Evolutionary conservation across 2,888 invertebrate genomes (phyloP).

Genomic region (Euplagia quadripunctaria): DNA sequence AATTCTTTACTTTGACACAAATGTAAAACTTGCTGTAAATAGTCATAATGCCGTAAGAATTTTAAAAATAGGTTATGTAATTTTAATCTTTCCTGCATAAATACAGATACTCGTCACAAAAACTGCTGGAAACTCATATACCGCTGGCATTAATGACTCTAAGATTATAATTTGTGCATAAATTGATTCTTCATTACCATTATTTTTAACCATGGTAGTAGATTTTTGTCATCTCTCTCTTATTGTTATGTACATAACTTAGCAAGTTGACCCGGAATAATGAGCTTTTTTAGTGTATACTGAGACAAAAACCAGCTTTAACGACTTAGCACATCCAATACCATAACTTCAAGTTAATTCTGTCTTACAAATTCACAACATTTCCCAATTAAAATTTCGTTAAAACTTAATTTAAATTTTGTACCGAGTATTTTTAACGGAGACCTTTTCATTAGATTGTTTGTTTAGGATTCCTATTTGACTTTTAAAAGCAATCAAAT

Average conservation of each 20-base stretch:
- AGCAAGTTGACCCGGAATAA: constrained; percentile 1
- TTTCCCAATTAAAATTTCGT: constrained; percentile 31
- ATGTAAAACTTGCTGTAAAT: no score
- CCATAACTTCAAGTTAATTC: constrained; percentile 18
- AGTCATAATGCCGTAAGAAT: no score
- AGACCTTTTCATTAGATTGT: constrained; percentile 36
- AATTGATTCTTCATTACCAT: constrained; percentile 13
- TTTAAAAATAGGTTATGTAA: background rate
- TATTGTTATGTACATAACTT: constrained; percentile 12
- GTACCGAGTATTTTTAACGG: constrained; percentile 33
- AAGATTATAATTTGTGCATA: constrained; percentile 13
- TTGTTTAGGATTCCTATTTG: constrained; percentile 49
- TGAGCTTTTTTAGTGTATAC: background rate
- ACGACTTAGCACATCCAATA: constrained; percentile 22
- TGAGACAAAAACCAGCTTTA: constrained; percentile 13
- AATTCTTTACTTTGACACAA: no score
- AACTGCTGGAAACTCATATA: background rate
- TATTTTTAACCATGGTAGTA: constrained; percentile 4
- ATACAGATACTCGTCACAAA: background rate
- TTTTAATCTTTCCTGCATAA: background rate
- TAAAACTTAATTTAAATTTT: constrained; percentile 39
- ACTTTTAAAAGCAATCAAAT: constrained; percentile 43
- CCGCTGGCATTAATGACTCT: background rate
- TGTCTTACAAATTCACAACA: constrained; percentile 14
- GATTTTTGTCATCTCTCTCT: constrained; percentile 1